Evolutionary conservation across 2,888 invertebrate genomes (phyloP).

Genomic region (Eilema sororculum): DNA sequence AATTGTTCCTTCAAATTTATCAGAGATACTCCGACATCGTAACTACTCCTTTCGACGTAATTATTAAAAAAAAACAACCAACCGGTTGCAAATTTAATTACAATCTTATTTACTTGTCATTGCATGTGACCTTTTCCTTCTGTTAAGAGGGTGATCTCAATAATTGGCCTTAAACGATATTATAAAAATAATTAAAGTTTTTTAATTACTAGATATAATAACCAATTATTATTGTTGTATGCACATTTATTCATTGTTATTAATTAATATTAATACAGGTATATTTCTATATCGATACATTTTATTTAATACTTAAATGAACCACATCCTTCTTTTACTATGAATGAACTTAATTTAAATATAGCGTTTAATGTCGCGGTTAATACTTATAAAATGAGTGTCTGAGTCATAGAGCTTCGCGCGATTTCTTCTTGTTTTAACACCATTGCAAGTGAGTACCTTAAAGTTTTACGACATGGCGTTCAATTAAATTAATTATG

Average conservation of each 20-base stretch:
- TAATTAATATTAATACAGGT: background rate
- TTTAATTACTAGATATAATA: background rate
- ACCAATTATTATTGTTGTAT: background rate
- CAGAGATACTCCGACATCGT: constrained; percentile 40
- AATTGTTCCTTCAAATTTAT: constrained; percentile 70
- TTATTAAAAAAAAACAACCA: constrained; percentile 40
- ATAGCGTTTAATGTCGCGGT: background rate
- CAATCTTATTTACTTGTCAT: constrained; percentile 69
- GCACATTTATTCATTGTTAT: background rate
- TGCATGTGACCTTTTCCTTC: constrained; percentile 58
- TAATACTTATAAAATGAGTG: background rate
- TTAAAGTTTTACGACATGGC: background rate
- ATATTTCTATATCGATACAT: background rate
- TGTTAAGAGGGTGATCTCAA: constrained; percentile 42
- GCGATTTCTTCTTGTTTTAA: background rate
- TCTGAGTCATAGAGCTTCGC: background rate
- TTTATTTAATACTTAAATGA: no score
- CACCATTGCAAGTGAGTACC: background rate
- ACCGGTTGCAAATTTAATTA: constrained; percentile 62
- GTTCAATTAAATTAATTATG: background rate
- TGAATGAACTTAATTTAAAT: no score
- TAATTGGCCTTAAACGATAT: constrained; percentile 18
- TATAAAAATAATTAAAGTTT: background rate
- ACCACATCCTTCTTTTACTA: no score
- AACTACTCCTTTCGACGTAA: constrained; percentile 65